Conservation (phyloP, 2,113 vertebrate species). For the Petaurus breviceps region DNA sequence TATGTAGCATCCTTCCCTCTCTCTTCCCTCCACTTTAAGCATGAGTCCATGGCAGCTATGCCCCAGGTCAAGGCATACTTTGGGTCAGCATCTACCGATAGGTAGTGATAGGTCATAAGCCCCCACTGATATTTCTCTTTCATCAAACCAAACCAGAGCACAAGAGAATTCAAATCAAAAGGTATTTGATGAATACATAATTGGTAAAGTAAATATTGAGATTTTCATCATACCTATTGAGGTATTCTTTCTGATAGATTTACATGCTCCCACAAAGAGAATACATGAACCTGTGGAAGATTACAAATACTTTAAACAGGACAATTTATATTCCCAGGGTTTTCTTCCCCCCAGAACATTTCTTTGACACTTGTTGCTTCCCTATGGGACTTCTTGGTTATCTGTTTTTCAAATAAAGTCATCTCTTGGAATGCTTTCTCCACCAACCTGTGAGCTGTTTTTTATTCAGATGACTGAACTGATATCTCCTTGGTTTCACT, state of each 20-base stretch:
- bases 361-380: not conserved
- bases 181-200: not conserved
- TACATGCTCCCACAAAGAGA: not conserved
- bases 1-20: not conserved
- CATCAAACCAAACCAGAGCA: not conserved
- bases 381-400: not conserved
- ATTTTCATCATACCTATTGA: not conserved
- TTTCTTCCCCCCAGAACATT: not conserved
- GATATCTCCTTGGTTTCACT: not conserved
- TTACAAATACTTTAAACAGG: not conserved
- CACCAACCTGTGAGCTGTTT: not conserved
- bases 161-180: not conserved
- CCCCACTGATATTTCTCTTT: not conserved
- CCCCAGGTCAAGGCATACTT: not conserved
- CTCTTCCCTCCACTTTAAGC: not conserved
- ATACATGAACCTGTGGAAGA: not conserved
- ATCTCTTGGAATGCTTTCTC: not conserved
- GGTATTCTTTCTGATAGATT: not conserved
- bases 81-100: not conserved
- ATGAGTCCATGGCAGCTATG: not conserved
- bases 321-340: not conserved
- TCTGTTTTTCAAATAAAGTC: not conserved
- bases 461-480: not conserved
- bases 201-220: not conserved
- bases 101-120: not conserved